Conservation (phyloP, 2,888 invertebrate species). For the Parnassius smintheus region DNA sequence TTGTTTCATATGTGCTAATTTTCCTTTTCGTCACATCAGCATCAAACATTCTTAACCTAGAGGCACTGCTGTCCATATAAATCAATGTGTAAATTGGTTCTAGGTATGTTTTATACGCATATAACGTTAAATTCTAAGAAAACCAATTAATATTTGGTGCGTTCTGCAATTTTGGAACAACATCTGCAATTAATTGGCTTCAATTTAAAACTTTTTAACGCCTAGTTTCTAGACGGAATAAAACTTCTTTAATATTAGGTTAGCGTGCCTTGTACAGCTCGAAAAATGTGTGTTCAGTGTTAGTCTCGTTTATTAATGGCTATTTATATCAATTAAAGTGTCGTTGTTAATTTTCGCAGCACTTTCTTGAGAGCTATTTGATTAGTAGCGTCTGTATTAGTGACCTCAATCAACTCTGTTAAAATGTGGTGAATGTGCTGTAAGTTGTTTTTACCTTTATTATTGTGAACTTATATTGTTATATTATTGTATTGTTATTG, state of each 20-base stretch:
- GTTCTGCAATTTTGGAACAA: constrained; percentile 17
- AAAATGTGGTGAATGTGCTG: not conserved
- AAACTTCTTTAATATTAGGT: constrained; percentile 5
- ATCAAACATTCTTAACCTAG: constrained; percentile 54
- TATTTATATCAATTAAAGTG: constrained; percentile 73
- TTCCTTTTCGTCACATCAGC: constrained; percentile 64
- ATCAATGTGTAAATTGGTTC: constrained; percentile 45
- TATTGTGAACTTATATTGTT: not conserved
- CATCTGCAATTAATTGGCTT: constrained; percentile 22
- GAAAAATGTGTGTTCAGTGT: constrained; percentile 29
- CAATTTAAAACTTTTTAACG: constrained; percentile 26
- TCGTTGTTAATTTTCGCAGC: constrained; percentile 65
- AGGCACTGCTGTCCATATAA: constrained; percentile 42
- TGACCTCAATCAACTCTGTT: not conserved
- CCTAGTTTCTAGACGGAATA: constrained; percentile 13
- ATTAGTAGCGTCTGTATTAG: not conserved
- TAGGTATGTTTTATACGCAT: constrained; percentile 26
- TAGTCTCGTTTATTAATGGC: constrained; percentile 43
- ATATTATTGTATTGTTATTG: not conserved
- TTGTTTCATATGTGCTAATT: constrained; percentile 67
- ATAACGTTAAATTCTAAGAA: constrained; percentile 20
- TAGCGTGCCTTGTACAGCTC: constrained; percentile 17
- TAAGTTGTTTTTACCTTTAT: not conserved
- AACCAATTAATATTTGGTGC: constrained; percentile 20
- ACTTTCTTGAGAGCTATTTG: constrained; percentile 52